These are phyloP conservation scores for Isotomurus palustris DNA, from an alignment of 2,888 invertebrate species.

Conservation along the genomic window DNA sequence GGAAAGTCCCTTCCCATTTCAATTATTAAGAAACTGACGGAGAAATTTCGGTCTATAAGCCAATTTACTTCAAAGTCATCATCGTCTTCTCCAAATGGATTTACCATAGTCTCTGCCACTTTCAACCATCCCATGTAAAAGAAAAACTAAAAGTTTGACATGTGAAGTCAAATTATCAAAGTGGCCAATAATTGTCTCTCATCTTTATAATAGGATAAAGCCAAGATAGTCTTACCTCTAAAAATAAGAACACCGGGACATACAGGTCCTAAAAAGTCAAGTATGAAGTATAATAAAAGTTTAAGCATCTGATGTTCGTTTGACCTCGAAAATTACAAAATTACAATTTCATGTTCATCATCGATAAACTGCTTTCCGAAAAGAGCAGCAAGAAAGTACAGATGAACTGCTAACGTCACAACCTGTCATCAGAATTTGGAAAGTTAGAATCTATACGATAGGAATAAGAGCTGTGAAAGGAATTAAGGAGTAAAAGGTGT, in stretches of 20 bases:
- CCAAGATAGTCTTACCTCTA: constrained; percentile 26
- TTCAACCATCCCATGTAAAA: constrained; percentile 52
- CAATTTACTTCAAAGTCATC: constrained; percentile 70
- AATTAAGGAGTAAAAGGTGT: neutral
- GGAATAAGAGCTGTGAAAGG: constrained; percentile 1
- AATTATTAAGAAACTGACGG: constrained; percentile 85
- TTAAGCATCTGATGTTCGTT: neutral
- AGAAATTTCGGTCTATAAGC: constrained; percentile 50
- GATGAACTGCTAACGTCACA: constrained; percentile 54
- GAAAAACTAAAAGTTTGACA: constrained; percentile 48
- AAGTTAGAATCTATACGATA: neutral
- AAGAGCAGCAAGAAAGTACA: constrained; percentile 53
- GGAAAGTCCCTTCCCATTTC: constrained; percentile 92
- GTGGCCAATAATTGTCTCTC: no score
- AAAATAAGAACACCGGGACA: constrained; percentile 35
- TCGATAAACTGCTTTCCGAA: constrained; percentile 51
- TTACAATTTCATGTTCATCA: constrained; percentile 16
- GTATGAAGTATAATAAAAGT: neutral
- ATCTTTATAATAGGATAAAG: no score
- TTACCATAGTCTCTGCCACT: constrained; percentile 50
- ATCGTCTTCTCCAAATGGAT: constrained; percentile 82
- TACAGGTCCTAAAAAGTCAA: constrained; percentile 26
- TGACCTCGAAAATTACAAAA: neutral
- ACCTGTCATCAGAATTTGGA: constrained; percentile 49
- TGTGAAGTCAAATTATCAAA: neutral